Conservation (phyloP, 2,797 vertebrate genomes). For the Chlorospingus semifuscus region DNA sequence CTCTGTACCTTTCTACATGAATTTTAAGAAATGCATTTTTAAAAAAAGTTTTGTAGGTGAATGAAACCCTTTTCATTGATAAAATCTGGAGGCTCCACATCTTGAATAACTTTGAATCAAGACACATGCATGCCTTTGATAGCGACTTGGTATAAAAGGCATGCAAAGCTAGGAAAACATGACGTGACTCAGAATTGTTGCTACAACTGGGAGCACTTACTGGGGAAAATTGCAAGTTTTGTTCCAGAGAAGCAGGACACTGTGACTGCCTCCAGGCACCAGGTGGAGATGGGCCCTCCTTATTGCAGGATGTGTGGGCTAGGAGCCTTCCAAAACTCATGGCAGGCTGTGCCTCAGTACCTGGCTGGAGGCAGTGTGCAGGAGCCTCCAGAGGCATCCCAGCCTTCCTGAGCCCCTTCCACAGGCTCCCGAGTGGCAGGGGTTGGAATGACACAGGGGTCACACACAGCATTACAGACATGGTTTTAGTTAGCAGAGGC, state of each 20-base stretch:
- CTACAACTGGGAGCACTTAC: slow-evolving; percentile 36
- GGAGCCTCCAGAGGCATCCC: neutral
- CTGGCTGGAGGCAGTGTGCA: neutral
- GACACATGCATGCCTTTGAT: neutral
- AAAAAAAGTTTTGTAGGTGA: neutral
- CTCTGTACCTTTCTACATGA: neutral
- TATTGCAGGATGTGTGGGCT: neutral
- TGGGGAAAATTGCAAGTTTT: neutral
- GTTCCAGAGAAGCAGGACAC: neutral
- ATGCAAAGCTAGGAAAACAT: slow-evolving; percentile 4
- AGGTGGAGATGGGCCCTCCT: neutral
- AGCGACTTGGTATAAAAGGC: neutral
- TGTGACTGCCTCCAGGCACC: neutral
- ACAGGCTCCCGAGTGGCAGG: neutral
- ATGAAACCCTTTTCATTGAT: neutral
- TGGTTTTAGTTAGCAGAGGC: neutral
- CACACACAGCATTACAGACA: neutral
- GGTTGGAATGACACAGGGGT: neutral
- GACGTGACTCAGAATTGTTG: neutral
- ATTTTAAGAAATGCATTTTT: neutral
- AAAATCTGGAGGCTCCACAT: neutral
- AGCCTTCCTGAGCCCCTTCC: neutral
- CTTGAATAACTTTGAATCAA: slow-evolving; percentile 13
- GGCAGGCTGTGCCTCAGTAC: neutral
- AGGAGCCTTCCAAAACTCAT: neutral